phyloP scores from a whole-genome alignment of 2,113 vertebrate species.

The Axis porcinus region DNA sequence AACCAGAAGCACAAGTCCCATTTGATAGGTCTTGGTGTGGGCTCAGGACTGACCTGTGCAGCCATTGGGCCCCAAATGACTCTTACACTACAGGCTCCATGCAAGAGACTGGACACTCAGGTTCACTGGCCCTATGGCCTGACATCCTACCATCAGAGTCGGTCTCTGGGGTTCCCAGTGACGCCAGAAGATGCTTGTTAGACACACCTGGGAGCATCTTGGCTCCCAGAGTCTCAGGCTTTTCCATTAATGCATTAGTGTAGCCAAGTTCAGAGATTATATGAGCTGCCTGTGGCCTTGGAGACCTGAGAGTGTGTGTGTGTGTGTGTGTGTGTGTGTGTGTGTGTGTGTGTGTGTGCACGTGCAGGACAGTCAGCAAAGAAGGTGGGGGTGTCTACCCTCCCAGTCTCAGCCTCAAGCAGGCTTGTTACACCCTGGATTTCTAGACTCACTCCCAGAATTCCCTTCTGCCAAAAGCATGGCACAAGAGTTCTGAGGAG shows the following conservation, averaged over 20 bases:
- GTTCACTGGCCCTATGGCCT: not conserved
- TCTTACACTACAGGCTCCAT: not conserved
- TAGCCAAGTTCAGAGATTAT: not conserved
- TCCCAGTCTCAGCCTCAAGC: not conserved
- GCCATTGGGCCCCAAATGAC: not conserved
- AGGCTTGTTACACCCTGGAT: not conserved
- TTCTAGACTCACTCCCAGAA: not conserved
- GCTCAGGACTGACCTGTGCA: not conserved
- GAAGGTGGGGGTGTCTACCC: not conserved
- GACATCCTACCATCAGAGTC: not conserved
- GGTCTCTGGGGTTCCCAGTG: constrained; percentile 15
- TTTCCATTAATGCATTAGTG: constrained; percentile 50
- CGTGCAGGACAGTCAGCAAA: not conserved
- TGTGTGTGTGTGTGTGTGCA: fast-evolving
- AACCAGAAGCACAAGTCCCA: not conserved
- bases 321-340: not conserved
- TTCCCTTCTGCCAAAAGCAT: not conserved
- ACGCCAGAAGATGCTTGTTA: not conserved
- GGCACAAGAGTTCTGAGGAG: not conserved
- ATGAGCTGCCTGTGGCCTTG: constrained; percentile 31
- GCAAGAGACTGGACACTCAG: not conserved
- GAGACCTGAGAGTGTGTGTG: not conserved
- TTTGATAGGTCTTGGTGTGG: not conserved
- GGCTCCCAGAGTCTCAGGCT: constrained; percentile 22
- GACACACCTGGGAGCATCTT: constrained; percentile 45